Conservation (phyloP, 1,140 invertebrate species). For the Zeugodacus cucurbitae region DNA sequence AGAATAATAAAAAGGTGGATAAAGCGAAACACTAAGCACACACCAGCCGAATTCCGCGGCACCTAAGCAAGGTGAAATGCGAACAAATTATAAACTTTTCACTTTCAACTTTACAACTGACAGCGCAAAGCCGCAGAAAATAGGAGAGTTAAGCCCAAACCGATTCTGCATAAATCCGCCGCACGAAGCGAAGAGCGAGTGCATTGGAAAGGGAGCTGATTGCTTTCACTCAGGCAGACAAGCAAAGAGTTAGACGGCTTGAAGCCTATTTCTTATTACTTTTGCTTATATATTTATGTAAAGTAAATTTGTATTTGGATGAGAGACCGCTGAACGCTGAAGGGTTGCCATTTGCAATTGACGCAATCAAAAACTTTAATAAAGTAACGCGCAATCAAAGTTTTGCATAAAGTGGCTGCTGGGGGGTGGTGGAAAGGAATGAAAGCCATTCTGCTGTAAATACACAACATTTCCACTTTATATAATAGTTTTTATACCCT, state of each 20-base stretch:
- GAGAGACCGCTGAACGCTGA: neutral
- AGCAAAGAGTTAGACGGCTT: neutral
- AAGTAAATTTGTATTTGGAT: neutral
- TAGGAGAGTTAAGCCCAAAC: neutral
- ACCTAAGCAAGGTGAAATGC: neutral
- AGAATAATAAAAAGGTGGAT: neutral
- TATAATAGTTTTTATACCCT: neutral
- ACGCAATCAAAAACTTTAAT: conserved; percentile 24
- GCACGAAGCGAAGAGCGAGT: neutral
- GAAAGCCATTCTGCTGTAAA: neutral
- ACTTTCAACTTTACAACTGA: neutral
- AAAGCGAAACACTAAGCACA: neutral
- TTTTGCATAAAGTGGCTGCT: neutral
- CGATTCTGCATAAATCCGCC: neutral
- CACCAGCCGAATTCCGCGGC: neutral
- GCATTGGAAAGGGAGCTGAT: neutral
- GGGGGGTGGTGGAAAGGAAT: neutral
- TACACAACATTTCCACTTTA: neutral
- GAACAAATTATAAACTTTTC: conserved; percentile 18
- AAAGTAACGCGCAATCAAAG: conserved; percentile 13
- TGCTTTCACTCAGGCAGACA: neutral
- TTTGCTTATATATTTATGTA: neutral
- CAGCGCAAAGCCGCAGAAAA: neutral
- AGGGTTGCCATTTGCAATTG: conserved; percentile 9
- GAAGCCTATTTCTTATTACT: neutral